phyloP scores from a whole-genome alignment of 1,140 invertebrate species.

The Apis dorsata region DNA sequence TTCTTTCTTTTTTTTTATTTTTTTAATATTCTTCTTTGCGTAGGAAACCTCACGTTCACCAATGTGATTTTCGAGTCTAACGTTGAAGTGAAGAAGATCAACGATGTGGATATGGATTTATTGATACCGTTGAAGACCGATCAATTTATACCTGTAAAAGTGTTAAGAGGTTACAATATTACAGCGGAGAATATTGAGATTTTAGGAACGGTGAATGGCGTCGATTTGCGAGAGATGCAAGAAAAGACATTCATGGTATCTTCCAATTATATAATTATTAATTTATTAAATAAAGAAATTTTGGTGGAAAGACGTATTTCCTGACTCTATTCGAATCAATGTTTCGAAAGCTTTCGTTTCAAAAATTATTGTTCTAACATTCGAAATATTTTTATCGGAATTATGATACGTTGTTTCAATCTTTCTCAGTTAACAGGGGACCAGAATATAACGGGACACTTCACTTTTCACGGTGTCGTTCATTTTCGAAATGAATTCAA shows the following conservation, averaged over 20 bases:
- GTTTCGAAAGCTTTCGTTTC: no score
- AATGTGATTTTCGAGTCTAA: slow-evolving; percentile 60
- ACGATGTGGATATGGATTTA: slow-evolving; percentile 56
- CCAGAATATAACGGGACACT: slow-evolving; percentile 68
- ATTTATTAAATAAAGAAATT: neutral
- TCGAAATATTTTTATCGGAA: no score
- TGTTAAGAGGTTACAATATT: slow-evolving; percentile 50
- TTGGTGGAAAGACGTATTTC: no score
- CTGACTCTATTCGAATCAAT: no score
- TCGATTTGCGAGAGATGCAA: slow-evolving; percentile 60
- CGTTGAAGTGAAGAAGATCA: slow-evolving; percentile 57
- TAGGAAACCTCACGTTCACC: slow-evolving; percentile 55
- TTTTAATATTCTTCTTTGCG: neutral
- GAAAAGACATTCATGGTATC: slow-evolving; percentile 70
- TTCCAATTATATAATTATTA: neutral
- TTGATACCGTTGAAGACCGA: slow-evolving; percentile 59
- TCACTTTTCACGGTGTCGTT: slow-evolving; percentile 63
- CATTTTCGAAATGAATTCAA: slow-evolving; percentile 58
- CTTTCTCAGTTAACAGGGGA: slow-evolving; percentile 58
- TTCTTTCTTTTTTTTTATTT: neutral
- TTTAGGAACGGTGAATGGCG: slow-evolving; percentile 58
- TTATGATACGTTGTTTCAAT: neutral
- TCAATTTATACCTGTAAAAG: slow-evolving; percentile 47
- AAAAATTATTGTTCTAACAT: neutral
- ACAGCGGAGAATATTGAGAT: slow-evolving; percentile 54